A percentile compares a stretch with the other conserved stretches of the same genome.
phyloP scores from a whole-genome alignment of 2,113 vertebrate genomes.

The Arothron firmamentum region DNA sequence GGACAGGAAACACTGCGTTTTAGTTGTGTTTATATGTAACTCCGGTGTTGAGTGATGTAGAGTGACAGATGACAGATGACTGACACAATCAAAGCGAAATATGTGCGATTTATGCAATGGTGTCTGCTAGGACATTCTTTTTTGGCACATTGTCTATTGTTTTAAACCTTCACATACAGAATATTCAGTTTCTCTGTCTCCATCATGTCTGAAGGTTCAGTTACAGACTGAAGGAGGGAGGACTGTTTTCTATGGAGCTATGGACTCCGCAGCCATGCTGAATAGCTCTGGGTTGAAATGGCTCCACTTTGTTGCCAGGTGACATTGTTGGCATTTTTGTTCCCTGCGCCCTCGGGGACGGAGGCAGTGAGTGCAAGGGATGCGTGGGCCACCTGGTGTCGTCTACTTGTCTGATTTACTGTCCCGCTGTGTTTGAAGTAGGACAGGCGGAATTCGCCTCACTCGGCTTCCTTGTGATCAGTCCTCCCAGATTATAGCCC shows the following conservation, averaged over 20 bases:
- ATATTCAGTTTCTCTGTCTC: conserved; percentile 1
- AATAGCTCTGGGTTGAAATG: conserved; percentile 37
- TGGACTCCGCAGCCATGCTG: conserved; percentile 4
- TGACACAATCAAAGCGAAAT: too few relatives aligned
- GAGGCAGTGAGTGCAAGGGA: conserved; percentile 75
- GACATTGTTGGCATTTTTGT: conserved; percentile 80
- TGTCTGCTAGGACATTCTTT: too few relatives aligned
- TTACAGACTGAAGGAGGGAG: not conserved
- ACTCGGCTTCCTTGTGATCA: conserved; percentile 89
- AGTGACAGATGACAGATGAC: too few relatives aligned
- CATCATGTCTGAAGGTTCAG: too few relatives aligned
- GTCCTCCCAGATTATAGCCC: conserved; percentile 86
- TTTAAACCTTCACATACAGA: not conserved
- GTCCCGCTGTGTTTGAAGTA: conserved; percentile 87
- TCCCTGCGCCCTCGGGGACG: conserved; percentile 71
- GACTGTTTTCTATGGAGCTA: not conserved
- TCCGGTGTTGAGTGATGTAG: too few relatives aligned
- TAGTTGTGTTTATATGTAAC: too few relatives aligned
- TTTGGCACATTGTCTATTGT: too few relatives aligned
- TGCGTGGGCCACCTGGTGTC: conserved; percentile 79
- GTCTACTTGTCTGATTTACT: conserved; percentile 88
- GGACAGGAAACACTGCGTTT: too few relatives aligned
- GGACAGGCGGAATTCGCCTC: conserved; percentile 90
- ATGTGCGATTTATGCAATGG: too few relatives aligned
- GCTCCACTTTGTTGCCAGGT: conserved; percentile 58